phyloP scores from a whole-genome alignment of 2,888 invertebrate species.

The Heliconius hortense region DNA sequence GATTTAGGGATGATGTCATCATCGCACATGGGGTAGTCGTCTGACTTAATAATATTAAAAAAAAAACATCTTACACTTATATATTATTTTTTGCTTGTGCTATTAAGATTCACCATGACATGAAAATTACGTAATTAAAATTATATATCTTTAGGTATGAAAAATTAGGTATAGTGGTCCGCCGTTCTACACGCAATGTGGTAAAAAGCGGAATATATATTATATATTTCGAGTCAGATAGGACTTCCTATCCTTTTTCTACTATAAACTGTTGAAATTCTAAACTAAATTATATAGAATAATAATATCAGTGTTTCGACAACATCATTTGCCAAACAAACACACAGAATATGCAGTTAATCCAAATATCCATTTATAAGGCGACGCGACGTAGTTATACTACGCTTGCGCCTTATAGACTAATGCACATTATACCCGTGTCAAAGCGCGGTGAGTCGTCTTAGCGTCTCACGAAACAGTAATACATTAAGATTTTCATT shows the following conservation, averaged over 20 bases:
- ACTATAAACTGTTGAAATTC: background rate
- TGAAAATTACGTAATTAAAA: too few relatives aligned
- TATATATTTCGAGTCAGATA: too few relatives aligned
- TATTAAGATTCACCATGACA: too few relatives aligned
- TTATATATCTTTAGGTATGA: too few relatives aligned
- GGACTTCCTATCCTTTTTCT: background rate
- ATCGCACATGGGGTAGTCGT: too few relatives aligned
- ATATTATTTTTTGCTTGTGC: too few relatives aligned
- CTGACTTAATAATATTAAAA: too few relatives aligned
- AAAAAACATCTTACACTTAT: too few relatives aligned
- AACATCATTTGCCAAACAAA: constrained; percentile 11
- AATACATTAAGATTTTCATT: constrained; percentile 20
- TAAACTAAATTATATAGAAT: background rate
- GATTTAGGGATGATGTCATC: too few relatives aligned
- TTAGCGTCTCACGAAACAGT: constrained; percentile 14
- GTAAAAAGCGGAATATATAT: too few relatives aligned
- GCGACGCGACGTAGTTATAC: background rate
- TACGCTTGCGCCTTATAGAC: constrained; percentile 18
- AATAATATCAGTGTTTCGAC: background rate
- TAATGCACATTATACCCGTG: constrained; percentile 9
- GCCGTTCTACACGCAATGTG: too few relatives aligned
- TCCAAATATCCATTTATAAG: background rate
- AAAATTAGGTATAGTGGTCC: too few relatives aligned
- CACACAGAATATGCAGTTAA: constrained; percentile 4
- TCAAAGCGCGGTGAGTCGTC: constrained; percentile 21